Evolutionary conservation across 2,888 invertebrate species (phyloP).

Genomic region (Scelioninae gen. 2): DNA sequence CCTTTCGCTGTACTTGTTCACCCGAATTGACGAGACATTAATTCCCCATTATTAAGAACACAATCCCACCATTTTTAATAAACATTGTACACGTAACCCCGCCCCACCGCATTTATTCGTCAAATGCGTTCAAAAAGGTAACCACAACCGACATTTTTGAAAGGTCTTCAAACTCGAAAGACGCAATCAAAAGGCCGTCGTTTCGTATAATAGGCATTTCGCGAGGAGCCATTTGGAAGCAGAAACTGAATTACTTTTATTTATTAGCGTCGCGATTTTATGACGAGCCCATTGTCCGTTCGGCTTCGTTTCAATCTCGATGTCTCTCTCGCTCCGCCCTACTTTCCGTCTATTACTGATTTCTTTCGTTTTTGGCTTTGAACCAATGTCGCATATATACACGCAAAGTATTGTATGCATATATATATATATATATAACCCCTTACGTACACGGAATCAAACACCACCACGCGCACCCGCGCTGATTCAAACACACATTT

Average conservation of each 20-base stretch:
- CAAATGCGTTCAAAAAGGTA: too few relatives aligned
- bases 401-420: not conserved
- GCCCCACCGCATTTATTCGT: too few relatives aligned
- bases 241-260: constrained; percentile 44
- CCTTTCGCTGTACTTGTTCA: too few relatives aligned
- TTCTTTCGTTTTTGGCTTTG: constrained; percentile 57
- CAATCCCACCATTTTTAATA: too few relatives aligned
- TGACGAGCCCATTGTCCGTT: constrained; percentile 52
- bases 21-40: too few relatives aligned
- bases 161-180: constrained; percentile 11
- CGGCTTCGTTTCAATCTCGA: constrained; percentile 50
- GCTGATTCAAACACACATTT: too few relatives aligned
- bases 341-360: constrained; percentile 47
- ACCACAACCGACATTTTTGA: too few relatives aligned
- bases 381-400: constrained; percentile 48
- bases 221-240: constrained; percentile 17
- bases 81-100: too few relatives aligned
- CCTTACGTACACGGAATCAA: too few relatives aligned
- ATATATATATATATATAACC: constrained; percentile 9
- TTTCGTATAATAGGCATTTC: constrained; percentile 22
- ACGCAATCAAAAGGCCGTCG: constrained; percentile 11
- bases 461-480: too few relatives aligned
- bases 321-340: constrained; percentile 24
- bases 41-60: too few relatives aligned
- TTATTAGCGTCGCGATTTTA: constrained; percentile 39